Evolutionary conservation across 2,113 vertebrate genomes (phyloP), one percentile per base, ranked within the genome.

Genomic region (Hippocampus mohnikei): DNA sequence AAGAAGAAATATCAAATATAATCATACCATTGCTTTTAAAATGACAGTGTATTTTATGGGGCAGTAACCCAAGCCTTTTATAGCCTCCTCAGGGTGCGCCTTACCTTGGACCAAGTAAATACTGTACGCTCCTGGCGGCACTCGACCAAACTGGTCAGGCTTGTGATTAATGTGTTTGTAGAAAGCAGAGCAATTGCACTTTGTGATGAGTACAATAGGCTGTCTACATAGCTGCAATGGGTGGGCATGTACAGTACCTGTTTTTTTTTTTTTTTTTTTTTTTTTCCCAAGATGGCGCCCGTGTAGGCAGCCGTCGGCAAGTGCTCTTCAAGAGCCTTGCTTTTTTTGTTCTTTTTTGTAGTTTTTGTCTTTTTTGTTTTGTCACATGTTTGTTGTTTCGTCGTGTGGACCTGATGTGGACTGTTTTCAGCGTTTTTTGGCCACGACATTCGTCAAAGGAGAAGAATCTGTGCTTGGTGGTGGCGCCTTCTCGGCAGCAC

Each of bases 211-310:
- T 62, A 67, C 8, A 3, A 27, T 23, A 55, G 9, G 2, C 55
- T 76, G 16, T 40, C 7, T 5, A 12, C 72, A 62, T 72, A 63
- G 46, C 61, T 75, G 46, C 2, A 58, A 29, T 53, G 70, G 72
- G 82, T 16, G 67, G 75, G 33, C 25, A 21, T 63, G 61, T 66
- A 37, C 33, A 37, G 33, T 37, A 16, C 16, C 3, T 11, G 44
- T 69, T 64, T n/a, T n/a, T n/a, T n/a, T n/a, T n/a, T n/a, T n/a
- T n/a, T n/a, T n/a, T n/a, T n/a, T n/a, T n/a, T n/a, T n/a, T n/a
- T n/a, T n/a, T n/a, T n/a, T n/a, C n/a, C n/a, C n/a, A n/a, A n/a
- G n/a, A n/a, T n/a, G n/a, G n/a, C n/a, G n/a, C n/a, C n/a, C n/a
- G n/a, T n/a, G n/a, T n/a, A n/a, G n/a, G n/a, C n/a, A n/a, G n/a